phyloP scores from a whole-genome alignment of 2,888 invertebrate species.

The Acronicta aceris region DNA sequence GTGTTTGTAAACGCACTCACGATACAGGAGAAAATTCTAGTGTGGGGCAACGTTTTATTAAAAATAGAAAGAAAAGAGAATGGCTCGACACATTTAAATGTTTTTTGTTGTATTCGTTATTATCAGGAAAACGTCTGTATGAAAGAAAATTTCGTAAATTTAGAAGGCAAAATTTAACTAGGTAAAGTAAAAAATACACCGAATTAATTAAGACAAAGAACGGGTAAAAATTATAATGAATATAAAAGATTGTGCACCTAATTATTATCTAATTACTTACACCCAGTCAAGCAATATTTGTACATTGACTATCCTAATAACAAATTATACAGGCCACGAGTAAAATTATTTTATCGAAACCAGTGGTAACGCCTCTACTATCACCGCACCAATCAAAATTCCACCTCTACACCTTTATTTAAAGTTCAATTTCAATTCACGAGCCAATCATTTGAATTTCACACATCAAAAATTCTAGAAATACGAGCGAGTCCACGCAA shows the following conservation, averaged over 20 bases:
- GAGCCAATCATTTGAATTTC: conserved; percentile 64
- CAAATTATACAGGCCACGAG: conserved; percentile 19
- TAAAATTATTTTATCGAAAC: conserved; percentile 37
- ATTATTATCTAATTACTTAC: not conserved
- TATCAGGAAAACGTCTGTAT: no score
- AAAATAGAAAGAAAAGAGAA: no score
- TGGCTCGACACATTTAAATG: no score
- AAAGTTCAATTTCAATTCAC: conserved; percentile 45
- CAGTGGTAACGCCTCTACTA: conserved; percentile 37
- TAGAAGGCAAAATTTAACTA: no score
- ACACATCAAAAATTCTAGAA: conserved; percentile 76
- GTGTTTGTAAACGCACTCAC: no score
- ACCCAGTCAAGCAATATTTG: not conserved
- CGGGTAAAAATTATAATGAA: not conserved
- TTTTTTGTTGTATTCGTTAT: no score
- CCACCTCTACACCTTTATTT: conserved; percentile 22
- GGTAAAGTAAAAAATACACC: no score
- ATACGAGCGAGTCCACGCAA: conserved; percentile 60
- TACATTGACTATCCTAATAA: conserved; percentile 27
- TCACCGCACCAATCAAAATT: conserved; percentile 36
- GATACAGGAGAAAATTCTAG: no score
- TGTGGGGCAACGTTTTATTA: no score
- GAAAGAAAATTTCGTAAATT: no score
- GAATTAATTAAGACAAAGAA: no score
- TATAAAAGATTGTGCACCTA: not conserved